phyloP scores from a whole-genome alignment of 2,113 vertebrate species.

The Mesocricetus auratus region DNA sequence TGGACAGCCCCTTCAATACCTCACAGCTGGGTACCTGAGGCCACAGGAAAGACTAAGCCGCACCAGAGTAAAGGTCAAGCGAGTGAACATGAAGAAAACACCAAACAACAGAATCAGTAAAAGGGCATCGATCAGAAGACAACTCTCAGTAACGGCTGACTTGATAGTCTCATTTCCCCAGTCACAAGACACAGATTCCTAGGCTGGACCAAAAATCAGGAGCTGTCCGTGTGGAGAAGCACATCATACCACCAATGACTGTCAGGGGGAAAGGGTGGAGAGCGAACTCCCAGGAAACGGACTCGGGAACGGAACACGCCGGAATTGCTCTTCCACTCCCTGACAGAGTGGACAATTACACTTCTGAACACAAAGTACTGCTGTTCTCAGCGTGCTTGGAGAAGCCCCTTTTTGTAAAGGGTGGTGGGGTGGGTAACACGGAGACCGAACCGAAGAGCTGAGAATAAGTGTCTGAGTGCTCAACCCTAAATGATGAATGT shows the following conservation, averaged over 20 bases:
- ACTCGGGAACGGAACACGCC: neutral
- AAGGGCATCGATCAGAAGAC: neutral
- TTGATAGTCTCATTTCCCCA: neutral
- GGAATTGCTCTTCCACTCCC: neutral
- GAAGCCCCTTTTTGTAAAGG: neutral
- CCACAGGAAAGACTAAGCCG: neutral
- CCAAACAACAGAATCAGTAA: neutral
- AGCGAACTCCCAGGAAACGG: neutral
- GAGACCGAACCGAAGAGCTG: neutral
- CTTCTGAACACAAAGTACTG: neutral
- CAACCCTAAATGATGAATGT: neutral
- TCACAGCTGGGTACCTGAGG: neutral
- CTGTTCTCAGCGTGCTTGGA: neutral
- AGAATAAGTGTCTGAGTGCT: neutral
- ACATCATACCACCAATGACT: neutral
- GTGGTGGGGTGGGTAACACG: neutral
- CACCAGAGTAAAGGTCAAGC: neutral
- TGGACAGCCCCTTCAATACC: neutral
- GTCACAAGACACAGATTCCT: neutral
- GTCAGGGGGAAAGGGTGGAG: neutral
- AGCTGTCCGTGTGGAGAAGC: neutral
- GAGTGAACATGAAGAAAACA: neutral
- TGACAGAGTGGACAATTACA: neutral
- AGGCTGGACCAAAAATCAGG: neutral
- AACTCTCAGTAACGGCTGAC: fast-evolving